Base-by-base conservation (phyloP, 2,888 invertebrate genomes). In the Xanthia togata region DNA sequence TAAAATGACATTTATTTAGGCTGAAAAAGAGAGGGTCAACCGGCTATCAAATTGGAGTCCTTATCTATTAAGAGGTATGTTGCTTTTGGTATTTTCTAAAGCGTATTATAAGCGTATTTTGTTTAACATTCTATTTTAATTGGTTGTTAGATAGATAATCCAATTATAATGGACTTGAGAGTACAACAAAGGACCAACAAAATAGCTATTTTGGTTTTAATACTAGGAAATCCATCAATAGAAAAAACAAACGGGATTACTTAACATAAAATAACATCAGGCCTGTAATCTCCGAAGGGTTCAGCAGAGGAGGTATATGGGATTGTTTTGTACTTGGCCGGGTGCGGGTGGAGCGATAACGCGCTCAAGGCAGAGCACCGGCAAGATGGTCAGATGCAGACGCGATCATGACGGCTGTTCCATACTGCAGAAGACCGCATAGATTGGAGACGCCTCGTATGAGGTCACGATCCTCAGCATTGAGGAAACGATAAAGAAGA, bases 1-100 rank as follows among this genome's bases (percentile, higher is more conserved):
- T 93, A 91, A 92, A 94, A 93, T 92, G 92, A 91, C 93, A 93
- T 94, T 94, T 94, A 92, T 94, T 94, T 94, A 91, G 92, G 90
- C 87, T 87, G 91, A 91, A 93, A 91, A 93, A 80, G 82, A 86
- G 88, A 87, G 88, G 92, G 92, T 91, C 91, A 91, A 90, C 90
- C 87, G 88, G 80, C 89, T 91, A 90, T 93, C 92, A 91, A 92
- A 93, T 92, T 92, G 91, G 89, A 88, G 90, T 81, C 79, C 88
- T 89, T 90, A 88, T 90, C 89, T 89, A 76, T 92, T 92, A 91
- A 91, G 92, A 81, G 89, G 78, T 75, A 87, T 76, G 68, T 69
- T 73, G 68, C 55, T 55, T 44, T 62, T 60, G 26, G 38, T 31
- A 38, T 67, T 70, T 64, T 3, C 6, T n/a, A 12, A 38, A 71